These are phyloP conservation scores for Morpho helenor DNA, from an alignment of 2,888 invertebrate genomes.

Conservation along the genomic window DNA sequence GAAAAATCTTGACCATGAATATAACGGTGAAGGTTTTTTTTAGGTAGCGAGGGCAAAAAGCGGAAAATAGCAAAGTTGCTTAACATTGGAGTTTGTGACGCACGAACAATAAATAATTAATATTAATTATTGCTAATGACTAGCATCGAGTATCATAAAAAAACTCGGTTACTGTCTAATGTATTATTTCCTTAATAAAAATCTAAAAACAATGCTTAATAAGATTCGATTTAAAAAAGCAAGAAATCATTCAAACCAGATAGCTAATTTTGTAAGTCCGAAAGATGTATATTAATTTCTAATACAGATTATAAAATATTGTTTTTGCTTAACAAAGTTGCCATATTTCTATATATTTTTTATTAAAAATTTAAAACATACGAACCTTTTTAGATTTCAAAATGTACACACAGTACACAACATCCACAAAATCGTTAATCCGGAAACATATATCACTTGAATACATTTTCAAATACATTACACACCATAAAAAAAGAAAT, in stretches of 20 bases:
- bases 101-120: slow-evolving; percentile 12
- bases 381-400: slow-evolving; percentile 30
- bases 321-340: too few relatives aligned
- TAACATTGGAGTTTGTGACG: slow-evolving; percentile 7
- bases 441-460: slow-evolving; percentile 55
- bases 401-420: slow-evolving; percentile 60
- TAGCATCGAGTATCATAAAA: slow-evolving; percentile 2
- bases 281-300: not conserved
- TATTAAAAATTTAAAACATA: slow-evolving; percentile 8
- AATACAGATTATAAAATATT: too few relatives aligned
- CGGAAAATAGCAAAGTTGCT: slow-evolving; percentile 13
- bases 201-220: not conserved
- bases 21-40: slow-evolving; percentile 23
- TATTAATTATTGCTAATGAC: slow-evolving; percentile 10
- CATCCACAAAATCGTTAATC: slow-evolving; percentile 67
- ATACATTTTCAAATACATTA: slow-evolving; percentile 43
- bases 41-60: slow-evolving; percentile 16
- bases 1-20: slow-evolving; percentile 16
- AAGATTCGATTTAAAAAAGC: not conserved
- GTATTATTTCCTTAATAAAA: slow-evolving; percentile 7
- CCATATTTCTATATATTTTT: too few relatives aligned
- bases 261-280: not conserved
- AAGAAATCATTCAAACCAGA: not conserved
- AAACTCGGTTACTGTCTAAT: slow-evolving; percentile 7
- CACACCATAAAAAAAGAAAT: slow-evolving; percentile 12